Evolutionary conservation across 2,888 invertebrate species (phyloP), one percentile per base, ranked within the genome.

Genomic region (Trisateles emortualis): DNA sequence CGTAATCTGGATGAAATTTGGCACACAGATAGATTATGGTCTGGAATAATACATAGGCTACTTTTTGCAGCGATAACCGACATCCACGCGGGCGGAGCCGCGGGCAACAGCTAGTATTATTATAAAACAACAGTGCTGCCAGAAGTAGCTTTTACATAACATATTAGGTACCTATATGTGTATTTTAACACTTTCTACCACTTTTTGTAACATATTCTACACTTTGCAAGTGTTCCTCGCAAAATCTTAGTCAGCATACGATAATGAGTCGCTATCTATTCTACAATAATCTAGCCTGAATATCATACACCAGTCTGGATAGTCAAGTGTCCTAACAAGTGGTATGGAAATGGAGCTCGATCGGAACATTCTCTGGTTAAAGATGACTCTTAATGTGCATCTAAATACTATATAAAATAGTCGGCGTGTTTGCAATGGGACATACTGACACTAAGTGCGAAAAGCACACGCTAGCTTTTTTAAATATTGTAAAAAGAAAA

Each of bases 321-420:
- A 69, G 74, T 79, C 75, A 68, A 88, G 87, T 76, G 82, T 79
- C 65, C 84, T 83, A 77, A 78, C 77, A 72, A 75, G 80, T 79
- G 78, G 79, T 89, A 89, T 89, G 90, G 85, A 88, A 90, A 90
- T 89, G 87, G 79, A 83, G 82, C 78, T 77, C 86, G 86, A 87
- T 87, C 87, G 83, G 79, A 74, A 83, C 84, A 85, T 84, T 84
- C 85, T 79, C 74, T 67, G 80, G 76, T 83, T 84, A 81, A 84
- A 87, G 88, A 89, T 86, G 88, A 86, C 86, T 84, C 85, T 86
- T 89, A 90, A 87, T 86, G 87, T 81, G 83, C 86, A 86, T 86
- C 87, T 88, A 86, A 88, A 89, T 89, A 87, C 81, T 83, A 87
- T 78, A 86, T 86, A 86, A 85, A 85, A 85, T 88, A 84, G 79